These are phyloP conservation scores for Melospiza melodia DNA, from an alignment of 2,113 vertebrate species.

Conservation along the genomic window DNA sequence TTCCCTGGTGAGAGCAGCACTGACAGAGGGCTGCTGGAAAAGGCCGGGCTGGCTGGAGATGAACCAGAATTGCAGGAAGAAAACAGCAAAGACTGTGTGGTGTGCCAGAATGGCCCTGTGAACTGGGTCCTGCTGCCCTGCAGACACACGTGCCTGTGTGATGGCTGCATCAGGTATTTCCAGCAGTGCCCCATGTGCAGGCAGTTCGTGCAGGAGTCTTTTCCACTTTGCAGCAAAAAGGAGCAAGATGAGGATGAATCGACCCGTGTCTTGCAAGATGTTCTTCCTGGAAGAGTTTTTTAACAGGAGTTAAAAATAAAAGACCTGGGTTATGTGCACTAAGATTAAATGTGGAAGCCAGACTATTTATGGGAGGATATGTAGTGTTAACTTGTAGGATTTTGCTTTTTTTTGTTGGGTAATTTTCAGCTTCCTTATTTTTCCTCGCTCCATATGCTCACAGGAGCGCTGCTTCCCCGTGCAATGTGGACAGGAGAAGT, in stretches of 20 bases:
- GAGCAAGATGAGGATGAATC: conserved; percentile 59
- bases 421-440: conserved; percentile 27
- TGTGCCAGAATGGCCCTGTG: conserved; percentile 89
- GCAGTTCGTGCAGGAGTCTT: conserved; percentile 89
- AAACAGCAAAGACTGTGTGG: conserved; percentile 86
- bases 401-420: conserved; percentile 24
- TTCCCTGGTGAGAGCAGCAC: conserved; percentile 3
- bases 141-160: conserved; percentile 90
- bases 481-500: conserved; percentile 2
- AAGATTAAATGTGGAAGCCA: conserved; percentile 6
- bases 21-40: conserved; percentile 70
- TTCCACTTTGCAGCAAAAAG: conserved; percentile 76
- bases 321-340: neutral
- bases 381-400: neutral
- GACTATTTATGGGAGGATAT: conserved; percentile 31
- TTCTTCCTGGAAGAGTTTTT: neutral
- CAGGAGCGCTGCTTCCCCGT: neutral
- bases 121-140: conserved; percentile 94
- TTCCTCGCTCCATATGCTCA: neutral
- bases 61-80: conserved; percentile 67
- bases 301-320: neutral
- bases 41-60: conserved; percentile 55
- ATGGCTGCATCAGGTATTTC: conserved; percentile 84
- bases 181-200: conserved; percentile 96
- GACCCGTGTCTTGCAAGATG: neutral